These are phyloP conservation scores for Potamilus streckersoni DNA, from an alignment of 1,140 invertebrate species.

Conservation along the genomic window DNA sequence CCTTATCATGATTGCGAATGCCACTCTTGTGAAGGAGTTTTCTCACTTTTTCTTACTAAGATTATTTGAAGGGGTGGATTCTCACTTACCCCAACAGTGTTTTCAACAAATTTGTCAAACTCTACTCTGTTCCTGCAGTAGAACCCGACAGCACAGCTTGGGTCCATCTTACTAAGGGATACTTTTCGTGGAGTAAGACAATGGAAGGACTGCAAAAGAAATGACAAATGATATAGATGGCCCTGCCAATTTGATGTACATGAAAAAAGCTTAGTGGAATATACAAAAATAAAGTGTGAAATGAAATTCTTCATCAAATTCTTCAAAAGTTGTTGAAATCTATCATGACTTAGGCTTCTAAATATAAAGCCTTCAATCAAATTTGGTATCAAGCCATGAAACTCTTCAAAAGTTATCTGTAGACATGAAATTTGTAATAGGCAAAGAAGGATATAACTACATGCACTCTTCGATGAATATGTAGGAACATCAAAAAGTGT, in stretches of 20 bases:
- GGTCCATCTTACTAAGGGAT: conserved; percentile 89
- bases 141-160: conserved; percentile 93
- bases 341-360: neutral
- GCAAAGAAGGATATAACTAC: no score
- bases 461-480: no score
- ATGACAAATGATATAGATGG: conserved; percentile 2
- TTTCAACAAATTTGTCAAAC: conserved; percentile 77
- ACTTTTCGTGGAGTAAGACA: conserved; percentile 89
- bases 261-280: neutral
- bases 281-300: neutral
- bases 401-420: no score
- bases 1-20: no score
- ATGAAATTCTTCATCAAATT: neutral
- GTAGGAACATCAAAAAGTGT: no score
- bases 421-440: no score
- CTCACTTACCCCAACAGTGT: conserved; percentile 71
- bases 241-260: neutral
- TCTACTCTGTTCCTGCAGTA: conserved; percentile 81
- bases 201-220: conserved; percentile 78
- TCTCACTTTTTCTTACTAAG: no score
- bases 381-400: neutral
- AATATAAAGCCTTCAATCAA: neutral
- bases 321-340: neutral
- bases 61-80: no score
- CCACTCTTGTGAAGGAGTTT: no score